Conservation (phyloP, 2,113 vertebrate species). For the Heterochromis multidens region DNA sequence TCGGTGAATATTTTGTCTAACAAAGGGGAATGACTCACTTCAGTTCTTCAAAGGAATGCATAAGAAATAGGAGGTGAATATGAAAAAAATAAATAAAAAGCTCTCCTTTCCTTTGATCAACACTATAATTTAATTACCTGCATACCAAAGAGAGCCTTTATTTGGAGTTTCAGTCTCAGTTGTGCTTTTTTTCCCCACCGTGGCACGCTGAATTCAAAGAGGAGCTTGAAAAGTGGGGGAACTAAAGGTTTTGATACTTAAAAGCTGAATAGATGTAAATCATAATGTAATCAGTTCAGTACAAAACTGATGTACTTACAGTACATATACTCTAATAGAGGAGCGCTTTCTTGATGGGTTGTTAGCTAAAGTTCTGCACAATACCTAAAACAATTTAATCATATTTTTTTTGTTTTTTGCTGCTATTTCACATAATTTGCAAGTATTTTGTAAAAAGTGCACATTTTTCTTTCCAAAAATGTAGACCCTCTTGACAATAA, state of each 20-base stretch:
- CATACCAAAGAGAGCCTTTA: conserved; percentile 32
- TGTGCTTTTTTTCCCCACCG: background rate
- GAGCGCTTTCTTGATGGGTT: background rate
- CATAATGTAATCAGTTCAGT: background rate
- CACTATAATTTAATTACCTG: conserved; percentile 61
- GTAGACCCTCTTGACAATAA: background rate
- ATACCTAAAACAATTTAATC: background rate
- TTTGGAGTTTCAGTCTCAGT: conserved; percentile 19
- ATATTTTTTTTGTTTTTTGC: background rate
- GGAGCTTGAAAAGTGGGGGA: background rate
- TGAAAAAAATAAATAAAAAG: background rate
- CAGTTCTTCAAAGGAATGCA: conserved; percentile 51
- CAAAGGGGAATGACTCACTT: conserved; percentile 57
- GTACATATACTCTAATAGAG: background rate
- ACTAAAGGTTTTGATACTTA: background rate
- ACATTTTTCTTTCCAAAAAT: background rate
- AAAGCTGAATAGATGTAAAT: background rate
- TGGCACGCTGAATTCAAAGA: background rate
- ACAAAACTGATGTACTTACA: background rate
- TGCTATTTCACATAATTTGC: background rate
- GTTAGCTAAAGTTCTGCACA: background rate
- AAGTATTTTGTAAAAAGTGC: background rate
- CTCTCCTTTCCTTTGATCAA: conserved; percentile 57
- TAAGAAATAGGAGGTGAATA: conserved; percentile 21
- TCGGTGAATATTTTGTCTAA: conserved; percentile 41